A percentile compares a stretch with the other conserved stretches of the same genome.
These are phyloP conservation scores for Orthonyx spaldingii DNA, from an alignment of 2,113 vertebrate species.

Conservation along the genomic window DNA sequence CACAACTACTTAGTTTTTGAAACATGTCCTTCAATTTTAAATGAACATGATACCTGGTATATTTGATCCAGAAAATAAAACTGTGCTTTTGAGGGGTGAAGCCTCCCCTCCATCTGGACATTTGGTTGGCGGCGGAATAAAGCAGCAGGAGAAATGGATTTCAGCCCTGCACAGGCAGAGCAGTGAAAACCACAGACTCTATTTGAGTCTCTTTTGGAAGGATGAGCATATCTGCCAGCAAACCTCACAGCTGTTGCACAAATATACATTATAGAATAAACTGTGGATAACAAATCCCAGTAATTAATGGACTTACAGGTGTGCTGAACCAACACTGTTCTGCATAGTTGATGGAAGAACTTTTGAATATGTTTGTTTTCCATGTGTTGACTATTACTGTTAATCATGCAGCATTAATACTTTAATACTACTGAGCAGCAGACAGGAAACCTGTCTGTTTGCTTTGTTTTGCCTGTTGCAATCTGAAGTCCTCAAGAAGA, in stretches of 20 bases:
- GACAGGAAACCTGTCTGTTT: not conserved
- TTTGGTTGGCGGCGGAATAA: not conserved
- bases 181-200: not conserved
- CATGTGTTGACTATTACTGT: not conserved
- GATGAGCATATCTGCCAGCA: not conserved
- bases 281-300: not conserved
- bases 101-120: conserved; percentile 21
- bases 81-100: not conserved
- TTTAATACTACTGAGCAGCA: not conserved
- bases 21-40: not conserved
- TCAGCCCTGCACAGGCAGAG: not conserved
- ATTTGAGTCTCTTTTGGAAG: not conserved
- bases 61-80: not conserved
- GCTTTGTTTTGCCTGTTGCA: not conserved
- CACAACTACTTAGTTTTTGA: not conserved
- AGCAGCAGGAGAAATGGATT: conserved; percentile 14
- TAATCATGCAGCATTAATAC: not conserved
- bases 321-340: not conserved
- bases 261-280: not conserved
- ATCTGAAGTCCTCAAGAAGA: not conserved
- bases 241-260: not conserved
- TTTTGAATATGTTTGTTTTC: not conserved
- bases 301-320: not conserved
- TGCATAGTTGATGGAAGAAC: not conserved
- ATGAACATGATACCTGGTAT: not conserved